Evolutionary conservation across 2,888 invertebrate species (phyloP).

Genomic region (Epinotia bilunana): DNA sequence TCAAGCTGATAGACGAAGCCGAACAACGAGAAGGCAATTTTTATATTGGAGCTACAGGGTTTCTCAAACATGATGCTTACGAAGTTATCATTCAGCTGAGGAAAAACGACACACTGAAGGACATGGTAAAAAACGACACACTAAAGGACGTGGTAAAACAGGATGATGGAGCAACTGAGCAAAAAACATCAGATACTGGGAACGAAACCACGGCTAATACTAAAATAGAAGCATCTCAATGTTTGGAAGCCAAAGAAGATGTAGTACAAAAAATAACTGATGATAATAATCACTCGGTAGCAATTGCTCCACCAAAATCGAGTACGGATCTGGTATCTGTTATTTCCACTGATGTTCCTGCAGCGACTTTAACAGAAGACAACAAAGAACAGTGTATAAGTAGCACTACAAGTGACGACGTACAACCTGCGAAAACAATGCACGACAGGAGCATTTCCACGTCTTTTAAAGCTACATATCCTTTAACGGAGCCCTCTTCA

Average conservation of each 20-base stretch:
- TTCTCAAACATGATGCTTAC: constrained; percentile 72
- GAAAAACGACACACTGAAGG: constrained; percentile 63
- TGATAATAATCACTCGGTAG: not conserved
- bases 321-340: not conserved
- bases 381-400: constrained; percentile 19
- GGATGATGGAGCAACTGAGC: not conserved
- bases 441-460: constrained; percentile 60
- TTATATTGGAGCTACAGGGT: constrained; percentile 72
- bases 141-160: constrained; percentile 45
- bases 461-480: constrained; percentile 54
- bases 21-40: constrained; percentile 71
- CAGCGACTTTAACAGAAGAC: constrained; percentile 21
- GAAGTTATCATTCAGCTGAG: constrained; percentile 78
- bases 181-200: not conserved
- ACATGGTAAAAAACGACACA: constrained; percentile 53
- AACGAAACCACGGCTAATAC: not conserved
- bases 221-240: constrained; percentile 3
- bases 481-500: constrained; percentile 50
- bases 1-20: constrained; percentile 66
- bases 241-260: constrained; percentile 1
- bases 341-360: constrained; percentile 30
- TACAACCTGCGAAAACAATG: constrained; percentile 8
- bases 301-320: not conserved
- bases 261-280: not conserved
- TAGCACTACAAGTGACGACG: not conserved